These are phyloP conservation scores for Clitarchus hookeri DNA, from an alignment of 2,888 invertebrate genomes.

Conservation along the genomic window DNA sequence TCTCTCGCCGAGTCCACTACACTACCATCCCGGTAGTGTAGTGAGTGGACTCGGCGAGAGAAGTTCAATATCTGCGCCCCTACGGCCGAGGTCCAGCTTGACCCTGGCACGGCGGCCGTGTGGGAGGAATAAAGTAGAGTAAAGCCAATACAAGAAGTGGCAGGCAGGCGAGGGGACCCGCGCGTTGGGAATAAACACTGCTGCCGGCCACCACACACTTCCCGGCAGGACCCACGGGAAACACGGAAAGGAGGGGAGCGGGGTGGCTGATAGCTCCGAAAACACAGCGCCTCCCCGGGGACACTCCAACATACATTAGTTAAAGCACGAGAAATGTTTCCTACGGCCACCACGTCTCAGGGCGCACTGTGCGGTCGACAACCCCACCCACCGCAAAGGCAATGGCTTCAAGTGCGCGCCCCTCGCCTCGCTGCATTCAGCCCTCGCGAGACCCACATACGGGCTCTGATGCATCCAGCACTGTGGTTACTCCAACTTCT, in stretches of 20 bases:
- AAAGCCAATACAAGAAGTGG: conserved; percentile 23
- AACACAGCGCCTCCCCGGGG: conserved; percentile 1
- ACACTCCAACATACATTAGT: conserved; percentile 14
- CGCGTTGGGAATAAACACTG: neutral
- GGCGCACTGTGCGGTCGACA: neutral
- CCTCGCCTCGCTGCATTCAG: no score
- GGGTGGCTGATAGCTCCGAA: neutral
- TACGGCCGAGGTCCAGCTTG: conserved; percentile 33
- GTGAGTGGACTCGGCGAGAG: neutral
- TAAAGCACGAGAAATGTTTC: conserved; percentile 14
- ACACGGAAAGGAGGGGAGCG: neutral
- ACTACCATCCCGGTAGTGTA: no score
- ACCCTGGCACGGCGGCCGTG: neutral
- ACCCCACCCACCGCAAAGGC: conserved; percentile 36
- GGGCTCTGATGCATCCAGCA: neutral
- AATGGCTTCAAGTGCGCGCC: no score
- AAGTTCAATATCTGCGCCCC: conserved; percentile 47
- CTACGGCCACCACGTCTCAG: neutral
- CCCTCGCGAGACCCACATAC: no score
- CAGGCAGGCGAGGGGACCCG: conserved; percentile 7
- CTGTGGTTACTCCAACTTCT: no score
- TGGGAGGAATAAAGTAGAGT: conserved; percentile 23
- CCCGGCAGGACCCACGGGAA: neutral
- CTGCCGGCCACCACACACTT: neutral
- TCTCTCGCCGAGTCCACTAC: no score